phyloP scores from a whole-genome alignment of 1,140 invertebrate genomes.

The Daktulosphaira vitifoliae region DNA sequence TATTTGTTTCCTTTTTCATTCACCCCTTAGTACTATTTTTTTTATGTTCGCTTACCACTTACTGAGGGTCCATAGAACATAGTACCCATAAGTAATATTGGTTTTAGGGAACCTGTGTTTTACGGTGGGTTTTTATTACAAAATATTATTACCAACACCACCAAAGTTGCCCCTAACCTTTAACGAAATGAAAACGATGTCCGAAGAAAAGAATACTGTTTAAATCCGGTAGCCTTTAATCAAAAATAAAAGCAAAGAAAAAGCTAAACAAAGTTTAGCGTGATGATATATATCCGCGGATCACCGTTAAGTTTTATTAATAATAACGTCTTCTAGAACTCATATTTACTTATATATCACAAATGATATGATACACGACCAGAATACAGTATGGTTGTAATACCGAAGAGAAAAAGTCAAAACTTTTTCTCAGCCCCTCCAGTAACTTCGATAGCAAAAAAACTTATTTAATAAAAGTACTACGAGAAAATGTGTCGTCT shows the following conservation, averaged over 20 bases:
- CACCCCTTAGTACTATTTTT: background rate
- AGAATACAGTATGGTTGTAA: constrained; percentile 13
- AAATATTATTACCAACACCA: constrained; percentile 21
- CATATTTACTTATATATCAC: constrained; percentile 29
- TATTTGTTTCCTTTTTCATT: background rate
- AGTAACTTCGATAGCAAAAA: background rate
- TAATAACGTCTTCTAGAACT: constrained; percentile 31
- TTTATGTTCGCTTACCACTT: background rate
- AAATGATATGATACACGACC: constrained; percentile 33
- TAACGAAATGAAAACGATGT: background rate
- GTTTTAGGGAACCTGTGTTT: constrained; percentile 23
- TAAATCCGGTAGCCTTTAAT: constrained; percentile 25
- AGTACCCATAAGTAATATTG: constrained; percentile 16
- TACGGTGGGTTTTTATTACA: constrained; percentile 27
- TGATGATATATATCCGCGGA: constrained; percentile 31
- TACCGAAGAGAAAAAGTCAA: constrained; percentile 13
- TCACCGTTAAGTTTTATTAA: constrained; percentile 33
- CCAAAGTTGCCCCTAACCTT: too few species aligned
- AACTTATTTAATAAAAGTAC: constrained; percentile 32
- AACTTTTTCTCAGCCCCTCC: constrained; percentile 14
- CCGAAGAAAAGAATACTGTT: background rate
- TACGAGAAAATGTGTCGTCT: constrained; percentile 25
- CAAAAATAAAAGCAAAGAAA: constrained; percentile 22
- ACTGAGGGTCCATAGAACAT: background rate
- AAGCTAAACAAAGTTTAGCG: constrained; percentile 16